A percentile compares a stretch with the other conserved stretches of the same genome.
phyloP scores from a whole-genome alignment of 2,113 vertebrate species.

The Sturnira hondurensis region DNA sequence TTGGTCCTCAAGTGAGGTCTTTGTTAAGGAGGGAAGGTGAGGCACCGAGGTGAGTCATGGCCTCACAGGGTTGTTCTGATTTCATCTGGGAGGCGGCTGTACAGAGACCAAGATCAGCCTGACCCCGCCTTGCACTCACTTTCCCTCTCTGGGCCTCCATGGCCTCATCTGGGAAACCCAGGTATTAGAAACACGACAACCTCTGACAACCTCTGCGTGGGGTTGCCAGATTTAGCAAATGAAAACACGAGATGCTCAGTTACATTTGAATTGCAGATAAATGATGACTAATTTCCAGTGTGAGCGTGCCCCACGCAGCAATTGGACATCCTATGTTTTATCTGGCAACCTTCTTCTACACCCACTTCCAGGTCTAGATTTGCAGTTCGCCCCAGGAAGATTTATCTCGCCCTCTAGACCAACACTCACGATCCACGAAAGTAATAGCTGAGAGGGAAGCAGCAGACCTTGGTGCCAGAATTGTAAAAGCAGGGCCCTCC shows the following conservation, averaged over 20 bases:
- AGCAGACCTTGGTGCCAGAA: rapidly evolving
- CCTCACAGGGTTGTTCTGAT: neutral
- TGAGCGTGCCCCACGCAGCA: neutral
- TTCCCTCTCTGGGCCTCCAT: no score
- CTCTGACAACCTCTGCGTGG: neutral
- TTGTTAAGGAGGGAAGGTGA: neutral
- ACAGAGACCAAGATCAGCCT: neutral
- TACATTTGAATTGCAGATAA: neutral
- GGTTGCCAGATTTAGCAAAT: neutral
- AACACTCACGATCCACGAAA: rapidly evolving
- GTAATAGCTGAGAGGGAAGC: neutral
- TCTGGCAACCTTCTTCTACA: neutral
- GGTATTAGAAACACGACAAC: neutral
- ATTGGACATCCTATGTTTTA: neutral
- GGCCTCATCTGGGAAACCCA: neutral
- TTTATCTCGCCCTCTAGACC: neutral
- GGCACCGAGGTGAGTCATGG: neutral
- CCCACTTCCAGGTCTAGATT: neutral
- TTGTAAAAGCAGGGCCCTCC: neutral
- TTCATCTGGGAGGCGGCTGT: neutral
- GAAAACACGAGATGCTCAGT: neutral
- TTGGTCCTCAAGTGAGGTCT: neutral
- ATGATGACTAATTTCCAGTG: neutral
- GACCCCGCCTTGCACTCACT: neutral
- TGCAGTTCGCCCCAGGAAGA: neutral